phyloP scores from a whole-genome alignment of 1,140 invertebrate genomes.

The Penaeus indicus region DNA sequence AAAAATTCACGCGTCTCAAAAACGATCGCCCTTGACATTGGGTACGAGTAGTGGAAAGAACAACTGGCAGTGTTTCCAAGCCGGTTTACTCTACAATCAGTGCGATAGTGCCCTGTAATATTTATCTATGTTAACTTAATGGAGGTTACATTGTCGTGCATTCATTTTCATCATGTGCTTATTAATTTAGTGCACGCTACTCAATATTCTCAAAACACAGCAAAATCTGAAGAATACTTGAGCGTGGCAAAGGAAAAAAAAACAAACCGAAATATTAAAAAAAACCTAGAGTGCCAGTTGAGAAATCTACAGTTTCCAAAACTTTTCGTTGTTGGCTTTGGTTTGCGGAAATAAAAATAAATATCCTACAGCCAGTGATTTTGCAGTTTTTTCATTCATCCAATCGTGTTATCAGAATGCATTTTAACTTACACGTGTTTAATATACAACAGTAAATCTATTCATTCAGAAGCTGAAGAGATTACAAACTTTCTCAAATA shows the following conservation, averaged over 20 bases:
- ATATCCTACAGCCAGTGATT: constrained; percentile 43
- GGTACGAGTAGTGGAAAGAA: constrained; percentile 9
- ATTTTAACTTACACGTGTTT: too few relatives aligned
- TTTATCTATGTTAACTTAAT: not conserved
- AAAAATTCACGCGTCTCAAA: constrained; percentile 21
- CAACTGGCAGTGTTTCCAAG: constrained; percentile 30
- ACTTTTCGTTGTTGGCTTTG: constrained; percentile 56
- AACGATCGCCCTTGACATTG: constrained; percentile 23
- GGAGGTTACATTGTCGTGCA: not conserved
- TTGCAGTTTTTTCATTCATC: constrained; percentile 50
- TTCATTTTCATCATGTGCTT: not conserved
- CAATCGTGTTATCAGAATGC: not conserved
- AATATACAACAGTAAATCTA: too few relatives aligned
- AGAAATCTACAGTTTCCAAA: constrained; percentile 49
- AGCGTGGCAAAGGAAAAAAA: constrained; percentile 15
- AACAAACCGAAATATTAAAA: constrained; percentile 50
- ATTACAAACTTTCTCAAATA: not conserved
- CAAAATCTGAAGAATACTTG: too few relatives aligned
- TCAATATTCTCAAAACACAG: too few relatives aligned
- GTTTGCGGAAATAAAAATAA: constrained; percentile 59
- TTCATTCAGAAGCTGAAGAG: too few relatives aligned
- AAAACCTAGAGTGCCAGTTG: constrained; percentile 35
- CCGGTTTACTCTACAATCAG: not conserved
- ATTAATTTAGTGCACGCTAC: not conserved
- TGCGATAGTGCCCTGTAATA: not conserved